Evolutionary conservation across 2,113 vertebrate genomes (phyloP).

Genomic region (Trichechus manatus): DNA sequence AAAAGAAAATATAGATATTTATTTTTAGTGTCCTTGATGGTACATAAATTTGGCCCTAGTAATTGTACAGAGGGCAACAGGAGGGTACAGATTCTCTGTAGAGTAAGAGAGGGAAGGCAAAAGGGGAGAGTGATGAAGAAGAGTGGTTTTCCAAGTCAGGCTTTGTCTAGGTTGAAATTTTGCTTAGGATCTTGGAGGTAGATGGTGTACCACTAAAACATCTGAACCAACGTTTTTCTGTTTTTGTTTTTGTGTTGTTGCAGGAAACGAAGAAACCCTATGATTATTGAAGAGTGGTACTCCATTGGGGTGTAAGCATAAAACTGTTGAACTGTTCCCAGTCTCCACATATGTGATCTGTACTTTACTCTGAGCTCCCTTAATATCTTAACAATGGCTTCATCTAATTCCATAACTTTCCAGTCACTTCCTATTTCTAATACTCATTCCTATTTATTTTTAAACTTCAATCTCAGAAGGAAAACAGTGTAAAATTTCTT

Average conservation of each 20-base stretch:
- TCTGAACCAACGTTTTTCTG: not conserved
- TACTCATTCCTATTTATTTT: not conserved
- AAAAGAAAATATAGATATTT: constrained; percentile 80
- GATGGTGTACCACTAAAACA: not conserved
- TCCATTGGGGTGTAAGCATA: not conserved
- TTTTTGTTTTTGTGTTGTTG: not conserved
- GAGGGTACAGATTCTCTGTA: constrained; percentile 4
- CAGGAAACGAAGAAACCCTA: not conserved
- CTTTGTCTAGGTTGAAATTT: not conserved
- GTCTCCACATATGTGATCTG: not conserved
- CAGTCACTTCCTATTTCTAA: not conserved
- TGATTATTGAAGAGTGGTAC: not conserved
- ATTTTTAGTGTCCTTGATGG: constrained; percentile 74
- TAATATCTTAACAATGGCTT: not conserved
- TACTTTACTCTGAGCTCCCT: not conserved
- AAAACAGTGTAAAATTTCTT: not conserved
- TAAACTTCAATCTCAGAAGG: not conserved
- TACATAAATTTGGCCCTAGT: constrained; percentile 54
- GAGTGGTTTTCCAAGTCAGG: not conserved
- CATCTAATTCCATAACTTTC: not conserved
- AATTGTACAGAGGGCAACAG: constrained; percentile 54
- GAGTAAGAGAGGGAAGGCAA: not conserved
- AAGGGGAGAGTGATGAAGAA: constrained; percentile 10
- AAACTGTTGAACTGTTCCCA: not conserved
- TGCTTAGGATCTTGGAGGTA: not conserved